A percentile compares a stretch with the other conserved stretches of the same genome.
These are phyloP conservation scores for Elysia chlorotica DNA, from an alignment of 1,140 invertebrate species.

Conservation along the genomic window DNA sequence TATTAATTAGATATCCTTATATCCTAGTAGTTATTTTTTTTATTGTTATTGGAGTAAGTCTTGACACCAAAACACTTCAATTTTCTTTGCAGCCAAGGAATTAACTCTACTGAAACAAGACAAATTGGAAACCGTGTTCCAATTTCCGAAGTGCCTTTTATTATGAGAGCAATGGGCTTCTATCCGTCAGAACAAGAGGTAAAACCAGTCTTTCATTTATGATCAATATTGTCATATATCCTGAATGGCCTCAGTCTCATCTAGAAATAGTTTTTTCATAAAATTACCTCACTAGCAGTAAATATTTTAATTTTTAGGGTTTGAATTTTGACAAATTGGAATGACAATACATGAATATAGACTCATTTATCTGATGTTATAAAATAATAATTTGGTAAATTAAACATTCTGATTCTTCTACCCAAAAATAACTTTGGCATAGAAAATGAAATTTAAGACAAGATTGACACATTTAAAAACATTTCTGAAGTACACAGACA, in stretches of 20 bases:
- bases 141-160: slow-evolving; percentile 71
- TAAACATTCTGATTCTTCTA: no score
- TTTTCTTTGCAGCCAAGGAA: slow-evolving; percentile 68
- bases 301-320: background rate
- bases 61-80: background rate
- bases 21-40: background rate
- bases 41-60: background rate
- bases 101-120: slow-evolving; percentile 68
- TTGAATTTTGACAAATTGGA: background rate
- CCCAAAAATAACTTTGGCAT: no score
- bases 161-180: slow-evolving; percentile 76
- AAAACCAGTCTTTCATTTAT: slow-evolving; percentile 11
- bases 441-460: background rate
- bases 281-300: no score
- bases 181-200: slow-evolving; percentile 77
- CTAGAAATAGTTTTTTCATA: no score
- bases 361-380: background rate
- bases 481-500: background rate
- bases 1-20: background rate
- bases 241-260: background rate
- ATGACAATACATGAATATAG: background rate
- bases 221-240: background rate
- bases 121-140: slow-evolving; percentile 67
- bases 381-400: no score
- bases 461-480: background rate